Percentiles rank a stretch among this genome's conserved stretches.
These are phyloP conservation scores for Oreochromis mossambicus DNA, from an alignment of 2,797 vertebrate genomes.

Conservation along the genomic window DNA sequence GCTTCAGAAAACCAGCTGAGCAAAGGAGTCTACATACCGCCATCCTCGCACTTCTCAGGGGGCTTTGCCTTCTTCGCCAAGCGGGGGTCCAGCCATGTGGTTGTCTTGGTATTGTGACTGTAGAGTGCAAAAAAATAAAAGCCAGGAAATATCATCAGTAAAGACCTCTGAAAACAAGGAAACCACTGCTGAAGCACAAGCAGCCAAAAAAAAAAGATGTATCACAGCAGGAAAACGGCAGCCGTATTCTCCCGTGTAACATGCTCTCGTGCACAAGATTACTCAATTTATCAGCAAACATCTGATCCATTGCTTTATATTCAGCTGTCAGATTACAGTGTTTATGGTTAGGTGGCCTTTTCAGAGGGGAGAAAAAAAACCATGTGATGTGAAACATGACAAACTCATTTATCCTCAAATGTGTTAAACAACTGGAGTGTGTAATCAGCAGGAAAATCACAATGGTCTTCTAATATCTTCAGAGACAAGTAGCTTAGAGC, in stretches of 20 bases:
- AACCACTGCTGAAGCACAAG: background rate
- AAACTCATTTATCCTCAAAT: slow-evolving; percentile 47
- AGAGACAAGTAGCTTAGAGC: slow-evolving; percentile 53
- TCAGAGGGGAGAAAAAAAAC: background rate
- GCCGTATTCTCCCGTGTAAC: background rate
- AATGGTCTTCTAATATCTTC: slow-evolving; percentile 41
- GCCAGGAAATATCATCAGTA: slow-evolving; percentile 6
- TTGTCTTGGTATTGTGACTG: slow-evolving; percentile 97
- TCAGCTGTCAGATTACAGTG: slow-evolving; percentile 16
- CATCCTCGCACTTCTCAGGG: slow-evolving; percentile 96
- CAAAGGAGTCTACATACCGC: slow-evolving; percentile 75
- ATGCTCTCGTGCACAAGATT: background rate
- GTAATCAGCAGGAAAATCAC: slow-evolving; percentile 63
- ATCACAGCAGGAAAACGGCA: background rate
- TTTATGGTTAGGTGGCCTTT: slow-evolving; percentile 42
- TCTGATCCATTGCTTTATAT: slow-evolving; percentile 17
- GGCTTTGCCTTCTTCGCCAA: slow-evolving; percentile 97
- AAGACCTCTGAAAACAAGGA: background rate
- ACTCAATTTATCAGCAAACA: slow-evolving; percentile 10
- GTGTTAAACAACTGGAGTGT: slow-evolving; percentile 49
- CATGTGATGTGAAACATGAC: slow-evolving; percentile 43
- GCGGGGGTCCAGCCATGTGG: slow-evolving; percentile 96
- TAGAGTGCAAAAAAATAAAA: slow-evolving; percentile 36
- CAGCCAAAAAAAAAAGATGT: background rate
- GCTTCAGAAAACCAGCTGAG: slow-evolving; percentile 12